Evolutionary conservation across 2,888 invertebrate genomes (phyloP).

Genomic region (Volucella inflata): DNA sequence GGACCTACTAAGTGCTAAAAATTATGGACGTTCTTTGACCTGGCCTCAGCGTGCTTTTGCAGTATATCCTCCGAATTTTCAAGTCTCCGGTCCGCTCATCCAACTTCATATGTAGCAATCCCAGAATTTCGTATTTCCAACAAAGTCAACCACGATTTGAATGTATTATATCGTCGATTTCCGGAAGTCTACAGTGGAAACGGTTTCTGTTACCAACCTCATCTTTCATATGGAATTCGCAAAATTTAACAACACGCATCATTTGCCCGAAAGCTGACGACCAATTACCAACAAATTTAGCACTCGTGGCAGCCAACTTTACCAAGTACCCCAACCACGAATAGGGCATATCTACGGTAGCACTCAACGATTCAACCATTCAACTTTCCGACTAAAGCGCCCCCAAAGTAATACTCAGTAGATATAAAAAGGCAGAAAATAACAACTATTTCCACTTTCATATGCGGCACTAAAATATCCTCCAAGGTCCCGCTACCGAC

Average conservation of each 20-base stretch:
- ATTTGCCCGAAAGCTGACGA: slow-evolving; percentile 32
- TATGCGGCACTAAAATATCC: slow-evolving; percentile 60
- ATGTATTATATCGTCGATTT: no score
- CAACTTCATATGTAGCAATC: no score
- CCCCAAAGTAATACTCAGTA: slow-evolving; percentile 40
- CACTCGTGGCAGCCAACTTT: slow-evolving; percentile 3
- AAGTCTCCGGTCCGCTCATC: no score
- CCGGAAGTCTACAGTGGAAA: no score
- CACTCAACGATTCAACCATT: neutral
- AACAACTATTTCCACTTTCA: slow-evolving; percentile 67
- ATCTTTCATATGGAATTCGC: neutral
- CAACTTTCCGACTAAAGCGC: neutral
- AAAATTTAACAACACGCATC: slow-evolving; percentile 21
- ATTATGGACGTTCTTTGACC: no score
- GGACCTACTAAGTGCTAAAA: no score
- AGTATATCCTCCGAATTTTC: no score
- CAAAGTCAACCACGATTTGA: no score
- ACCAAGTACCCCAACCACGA: neutral
- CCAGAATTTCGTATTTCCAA: no score
- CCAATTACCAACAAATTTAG: slow-evolving; percentile 49
- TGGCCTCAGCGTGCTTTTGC: no score
- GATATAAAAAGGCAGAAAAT: slow-evolving; percentile 28
- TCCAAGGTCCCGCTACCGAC: slow-evolving; percentile 11
- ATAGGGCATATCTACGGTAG: no score
- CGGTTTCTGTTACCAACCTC: no score